Base-by-base conservation (phyloP, 1,140 invertebrate genomes). In the Drosophila jambulina region DNA sequence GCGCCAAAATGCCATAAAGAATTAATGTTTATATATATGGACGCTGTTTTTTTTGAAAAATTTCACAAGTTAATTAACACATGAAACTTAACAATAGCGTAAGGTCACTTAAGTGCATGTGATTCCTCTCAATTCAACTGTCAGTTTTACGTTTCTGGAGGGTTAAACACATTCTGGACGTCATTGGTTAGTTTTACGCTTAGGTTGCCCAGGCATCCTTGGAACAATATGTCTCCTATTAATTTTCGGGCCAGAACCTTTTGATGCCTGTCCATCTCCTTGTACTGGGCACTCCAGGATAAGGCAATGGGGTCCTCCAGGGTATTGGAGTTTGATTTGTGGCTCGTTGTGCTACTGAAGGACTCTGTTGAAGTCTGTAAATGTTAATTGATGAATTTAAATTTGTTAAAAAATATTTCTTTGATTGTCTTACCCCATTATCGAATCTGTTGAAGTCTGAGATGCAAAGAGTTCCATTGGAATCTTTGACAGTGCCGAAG, bases 171-270 rank as follows among this genome's bases (percentile, higher is more conserved):
- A 38, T 56, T 40, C 21, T 56, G 53, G 5, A 56, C 15, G 21
- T 21, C 21, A 17, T n/a, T 9, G 15, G 53, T 56, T n/a, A 38
- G 15, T 7, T 38, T 21, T 21, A 56, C 1, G 32, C 7, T 56
- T 6, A 56, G 15, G 9, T 56, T 56, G 0, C 53, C 53, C 34
- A 56, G 21, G 21, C 53, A 38, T 12, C 53, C 53, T 17, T 56
- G 53, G 15, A 56, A 56, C 53, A 56, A 38, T 5, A 56, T 56
- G 53, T 56, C 53, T 23, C 21, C 53, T 23, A 56, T 56, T n/a
- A 56, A 15, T 25, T 56, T 56, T 10, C 53, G 34, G 21, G 53
- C 53, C 53, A 56, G 15, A 3, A 56, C 12, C 15, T 56, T 36
- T 56, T 56, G 53, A 17, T 56, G 21, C 15, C 9, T 6, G 5